Conservation (phyloP, 2,113 vertebrate species). For the Probosciger aterrimus region DNA sequence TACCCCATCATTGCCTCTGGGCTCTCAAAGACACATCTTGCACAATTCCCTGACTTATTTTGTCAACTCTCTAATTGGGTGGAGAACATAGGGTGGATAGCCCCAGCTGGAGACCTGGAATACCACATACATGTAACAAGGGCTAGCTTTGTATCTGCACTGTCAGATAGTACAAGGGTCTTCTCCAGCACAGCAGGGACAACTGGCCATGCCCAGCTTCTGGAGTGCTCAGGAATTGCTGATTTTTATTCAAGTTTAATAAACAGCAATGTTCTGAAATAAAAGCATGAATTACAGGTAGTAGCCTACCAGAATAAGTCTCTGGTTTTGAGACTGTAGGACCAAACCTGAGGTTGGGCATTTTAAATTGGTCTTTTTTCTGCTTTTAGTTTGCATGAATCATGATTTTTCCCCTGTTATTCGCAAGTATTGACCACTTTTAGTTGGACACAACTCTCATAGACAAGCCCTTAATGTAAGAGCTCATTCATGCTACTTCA, state of each 20-base stretch:
- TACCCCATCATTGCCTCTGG: not conserved
- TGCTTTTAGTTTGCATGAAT: not conserved
- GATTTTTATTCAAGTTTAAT: not conserved
- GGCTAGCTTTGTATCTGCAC: not conserved
- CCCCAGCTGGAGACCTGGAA: not conserved
- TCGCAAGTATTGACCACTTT: constrained; percentile 47
- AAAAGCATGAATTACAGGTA: fast-evolving
- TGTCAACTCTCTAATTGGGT: not conserved
- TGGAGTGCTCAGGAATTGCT: not conserved
- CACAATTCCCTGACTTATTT: fast-evolving
- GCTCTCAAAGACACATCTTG: not conserved
- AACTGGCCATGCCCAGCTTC: not conserved
- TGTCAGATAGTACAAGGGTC: too few relatives aligned
- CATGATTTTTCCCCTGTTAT: not conserved
- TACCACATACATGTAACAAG: fast-evolving
- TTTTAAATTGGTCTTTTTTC: not conserved
- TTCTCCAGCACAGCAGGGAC: not conserved
- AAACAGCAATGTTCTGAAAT: not conserved
- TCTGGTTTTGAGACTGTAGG: not conserved
- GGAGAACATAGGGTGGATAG: not conserved
- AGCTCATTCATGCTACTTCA: constrained; percentile 46
- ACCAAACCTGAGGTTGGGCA: not conserved
- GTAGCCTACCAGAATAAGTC: not conserved
- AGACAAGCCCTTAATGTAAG: constrained; percentile 52
- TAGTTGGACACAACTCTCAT: not conserved